These are phyloP conservation scores for Oryzias celebensis DNA, from an alignment of 2,113 vertebrate species.

Conservation along the genomic window DNA sequence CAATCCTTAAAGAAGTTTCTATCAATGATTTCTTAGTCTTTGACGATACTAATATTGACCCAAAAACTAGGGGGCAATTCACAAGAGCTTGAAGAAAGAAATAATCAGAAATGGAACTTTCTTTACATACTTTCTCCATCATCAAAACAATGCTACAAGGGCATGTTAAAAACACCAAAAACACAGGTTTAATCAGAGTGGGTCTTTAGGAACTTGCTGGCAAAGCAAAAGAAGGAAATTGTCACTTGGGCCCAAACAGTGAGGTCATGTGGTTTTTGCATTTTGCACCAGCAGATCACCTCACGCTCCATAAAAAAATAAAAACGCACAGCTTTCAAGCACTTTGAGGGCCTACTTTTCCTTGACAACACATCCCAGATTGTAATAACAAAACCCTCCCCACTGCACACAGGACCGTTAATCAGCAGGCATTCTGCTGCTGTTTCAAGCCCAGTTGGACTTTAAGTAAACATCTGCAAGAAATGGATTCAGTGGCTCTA, in stretches of 20 bases:
- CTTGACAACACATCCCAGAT: constrained; percentile 54
- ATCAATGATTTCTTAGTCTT: too few species aligned
- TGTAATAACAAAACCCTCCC: constrained; percentile 64
- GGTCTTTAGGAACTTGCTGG: background rate
- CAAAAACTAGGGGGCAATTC: too few species aligned
- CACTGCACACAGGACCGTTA: constrained; percentile 56
- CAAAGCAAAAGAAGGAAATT: background rate
- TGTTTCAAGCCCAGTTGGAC: constrained; percentile 76
- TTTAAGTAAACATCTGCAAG: constrained; percentile 72
- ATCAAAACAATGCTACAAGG: too few species aligned
- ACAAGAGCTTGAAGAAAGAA: too few species aligned
- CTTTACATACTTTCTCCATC: too few species aligned
- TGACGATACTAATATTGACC: too few species aligned
- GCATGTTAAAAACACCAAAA: too few species aligned
- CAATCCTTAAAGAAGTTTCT: too few species aligned
- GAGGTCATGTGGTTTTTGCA: background rate
- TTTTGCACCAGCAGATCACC: constrained; percentile 9
- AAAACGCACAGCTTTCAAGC: constrained; percentile 39
- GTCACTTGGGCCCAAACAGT: background rate
- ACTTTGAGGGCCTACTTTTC: constrained; percentile 29
- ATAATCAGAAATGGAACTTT: too few species aligned
- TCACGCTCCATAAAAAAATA: constrained; percentile 26
- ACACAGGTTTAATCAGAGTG: too few species aligned
- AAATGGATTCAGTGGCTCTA: constrained; percentile 73
- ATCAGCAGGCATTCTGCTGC: constrained; percentile 62